phyloP scores from a whole-genome alignment of 2,888 invertebrate species.

The Stegophylla sp. region DNA sequence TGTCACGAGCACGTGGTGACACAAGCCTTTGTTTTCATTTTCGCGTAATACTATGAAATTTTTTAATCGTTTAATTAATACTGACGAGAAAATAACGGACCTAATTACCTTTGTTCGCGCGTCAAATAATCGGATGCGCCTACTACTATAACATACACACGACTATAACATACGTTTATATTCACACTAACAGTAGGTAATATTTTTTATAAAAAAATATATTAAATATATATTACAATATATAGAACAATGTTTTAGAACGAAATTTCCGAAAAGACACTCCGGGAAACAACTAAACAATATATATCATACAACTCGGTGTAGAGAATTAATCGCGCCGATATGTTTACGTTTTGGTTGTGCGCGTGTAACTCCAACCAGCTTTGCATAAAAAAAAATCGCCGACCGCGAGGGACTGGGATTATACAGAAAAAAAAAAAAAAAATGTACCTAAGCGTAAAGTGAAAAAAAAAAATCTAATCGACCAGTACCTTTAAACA shows the following conservation, averaged over 20 bases:
- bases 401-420: background rate
- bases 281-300: no score
- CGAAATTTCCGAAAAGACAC: no score
- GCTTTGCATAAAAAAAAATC: background rate
- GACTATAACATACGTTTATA: no score
- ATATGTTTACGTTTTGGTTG: no score
- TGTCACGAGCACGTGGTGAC: conserved; percentile 25
- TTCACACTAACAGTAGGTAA: no score
- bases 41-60: background rate
- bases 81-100: background rate
- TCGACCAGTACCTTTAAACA: conserved; percentile 43
- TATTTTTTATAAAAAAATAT: no score
- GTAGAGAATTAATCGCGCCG: background rate
- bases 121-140: background rate
- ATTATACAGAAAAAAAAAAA: no score
- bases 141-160: no score
- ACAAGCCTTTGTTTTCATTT: conserved; percentile 40
- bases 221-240: no score
- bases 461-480: background rate
- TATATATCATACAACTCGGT: no score
- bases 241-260: no score
- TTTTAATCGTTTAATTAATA: conserved; percentile 30
- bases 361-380: background rate
- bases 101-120: background rate
- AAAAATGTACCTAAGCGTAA: background rate